Evolutionary conservation across 37 sponge, comb jelly and placozoan genomes (phyloP).

Genomic region (Spongilla lacustris): DNA sequence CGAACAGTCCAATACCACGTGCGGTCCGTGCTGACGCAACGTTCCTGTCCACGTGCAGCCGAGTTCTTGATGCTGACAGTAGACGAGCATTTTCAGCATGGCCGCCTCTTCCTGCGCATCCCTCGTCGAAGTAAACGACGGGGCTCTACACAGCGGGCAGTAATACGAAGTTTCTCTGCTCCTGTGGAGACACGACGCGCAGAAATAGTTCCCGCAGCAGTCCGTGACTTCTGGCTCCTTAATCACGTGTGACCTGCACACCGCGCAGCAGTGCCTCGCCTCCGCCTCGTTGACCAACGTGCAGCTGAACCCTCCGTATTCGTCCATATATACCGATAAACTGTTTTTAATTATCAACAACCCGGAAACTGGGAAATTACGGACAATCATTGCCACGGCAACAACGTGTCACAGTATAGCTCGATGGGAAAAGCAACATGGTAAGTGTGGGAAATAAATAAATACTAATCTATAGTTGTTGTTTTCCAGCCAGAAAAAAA

Average conservation of each 20-base stretch:
- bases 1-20: background rate
- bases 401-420: no score
- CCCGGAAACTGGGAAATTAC: background rate
- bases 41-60: slow-evolving; percentile 24
- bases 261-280: background rate
- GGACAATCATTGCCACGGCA: background rate
- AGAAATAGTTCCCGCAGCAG: slow-evolving; percentile 35
- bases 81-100: background rate
- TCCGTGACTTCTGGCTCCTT: slow-evolving; percentile 21
- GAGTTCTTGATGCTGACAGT: background rate
- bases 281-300: slow-evolving; percentile 9
- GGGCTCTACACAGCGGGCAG: slow-evolving; percentile 27
- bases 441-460: no score
- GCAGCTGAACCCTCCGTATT: slow-evolving; percentile 31
- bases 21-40: background rate
- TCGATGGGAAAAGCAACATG: no score
- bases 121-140: background rate
- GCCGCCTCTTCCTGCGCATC: slow-evolving; percentile 5
- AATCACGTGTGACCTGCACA: slow-evolving; percentile 7
- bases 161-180: background rate
- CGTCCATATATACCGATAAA: background rate
- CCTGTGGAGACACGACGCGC: slow-evolving; percentile 5
- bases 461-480: no score
- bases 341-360: background rate
- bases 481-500: background rate